Evolutionary conservation across 2,888 invertebrate genomes (phyloP).

Genomic region (Drosophila buzzatii): DNA sequence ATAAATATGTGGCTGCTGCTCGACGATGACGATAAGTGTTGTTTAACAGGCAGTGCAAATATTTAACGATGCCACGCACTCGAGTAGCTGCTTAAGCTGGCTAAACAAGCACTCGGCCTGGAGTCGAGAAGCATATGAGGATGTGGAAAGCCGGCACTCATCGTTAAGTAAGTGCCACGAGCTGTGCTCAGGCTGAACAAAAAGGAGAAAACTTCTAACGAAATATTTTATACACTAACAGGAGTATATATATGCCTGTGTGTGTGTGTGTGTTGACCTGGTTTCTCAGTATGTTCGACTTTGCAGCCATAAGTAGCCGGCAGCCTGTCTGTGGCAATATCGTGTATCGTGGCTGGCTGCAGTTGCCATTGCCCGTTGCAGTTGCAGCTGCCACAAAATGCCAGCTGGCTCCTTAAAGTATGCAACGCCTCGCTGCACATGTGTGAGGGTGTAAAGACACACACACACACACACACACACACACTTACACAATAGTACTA

Average conservation of each 20-base stretch:
- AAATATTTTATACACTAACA: slow-evolving; percentile 56
- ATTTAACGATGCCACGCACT: slow-evolving; percentile 67
- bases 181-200: slow-evolving; percentile 62
- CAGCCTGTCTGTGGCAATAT: slow-evolving; percentile 68
- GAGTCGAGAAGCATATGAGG: slow-evolving; percentile 31
- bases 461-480: not conserved
- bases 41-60: slow-evolving; percentile 52
- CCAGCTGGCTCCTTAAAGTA: slow-evolving; percentile 46
- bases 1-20: slow-evolving; percentile 10
- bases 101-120: slow-evolving; percentile 62
- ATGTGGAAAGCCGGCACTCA: slow-evolving; percentile 47
- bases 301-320: slow-evolving; percentile 67
- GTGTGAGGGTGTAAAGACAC: slow-evolving; percentile 37
- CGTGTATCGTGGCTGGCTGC: slow-evolving; percentile 35
- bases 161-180: slow-evolving; percentile 73
- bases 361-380: slow-evolving; percentile 8
- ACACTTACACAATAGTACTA: too few species aligned
- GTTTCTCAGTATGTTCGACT: slow-evolving; percentile 45
- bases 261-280: slow-evolving; percentile 43
- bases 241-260: slow-evolving; percentile 16
- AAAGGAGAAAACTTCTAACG: slow-evolving; percentile 49
- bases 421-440: slow-evolving; percentile 54
- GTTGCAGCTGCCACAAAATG: slow-evolving; percentile 28
- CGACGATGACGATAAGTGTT: slow-evolving; percentile 18
- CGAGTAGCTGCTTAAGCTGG: slow-evolving; percentile 47